Conservation (phyloP, 2,797 vertebrate species). For the Molossus molossus region DNA sequence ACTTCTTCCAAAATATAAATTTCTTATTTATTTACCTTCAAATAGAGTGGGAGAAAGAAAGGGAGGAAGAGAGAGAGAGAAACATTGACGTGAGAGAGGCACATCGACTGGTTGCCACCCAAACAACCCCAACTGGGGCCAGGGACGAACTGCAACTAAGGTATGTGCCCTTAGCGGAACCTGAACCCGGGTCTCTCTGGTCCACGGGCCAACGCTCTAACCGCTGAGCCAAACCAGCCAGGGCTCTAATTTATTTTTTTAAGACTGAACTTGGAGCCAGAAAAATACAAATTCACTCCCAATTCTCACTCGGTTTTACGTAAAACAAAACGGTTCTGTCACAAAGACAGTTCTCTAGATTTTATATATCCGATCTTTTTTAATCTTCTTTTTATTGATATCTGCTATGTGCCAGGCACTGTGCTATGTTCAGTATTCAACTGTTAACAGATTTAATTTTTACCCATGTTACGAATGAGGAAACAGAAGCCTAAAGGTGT, state of each 20-base stretch:
- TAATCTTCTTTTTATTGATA: background rate
- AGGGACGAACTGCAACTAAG: no score
- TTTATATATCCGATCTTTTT: conserved; percentile 15
- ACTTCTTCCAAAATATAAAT: conserved; percentile 17
- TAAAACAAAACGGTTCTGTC: conserved; percentile 5
- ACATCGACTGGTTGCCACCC: no score
- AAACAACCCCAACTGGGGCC: no score
- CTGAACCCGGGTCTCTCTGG: no score
- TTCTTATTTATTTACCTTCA: conserved; percentile 36
- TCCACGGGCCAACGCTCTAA: no score
- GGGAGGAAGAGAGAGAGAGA: no score
- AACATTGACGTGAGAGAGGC: no score
- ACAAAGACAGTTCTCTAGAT: conserved; percentile 11
- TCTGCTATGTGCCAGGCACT: background rate
- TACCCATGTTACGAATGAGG: background rate
- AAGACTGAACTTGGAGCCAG: background rate
- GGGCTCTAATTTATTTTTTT: conserved; percentile 19
- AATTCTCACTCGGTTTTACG: conserved; percentile 43
- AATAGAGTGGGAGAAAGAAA: no score
- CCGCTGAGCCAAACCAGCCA: no score
- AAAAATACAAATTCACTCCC: conserved; percentile 50
- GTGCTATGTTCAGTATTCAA: conserved; percentile 22
- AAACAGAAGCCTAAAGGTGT: conserved; percentile 24
- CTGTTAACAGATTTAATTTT: conserved; percentile 48
- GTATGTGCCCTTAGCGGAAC: no score